Conservation (phyloP, 2,797 vertebrate genomes). For the Rhinichthys osculus region DNA sequence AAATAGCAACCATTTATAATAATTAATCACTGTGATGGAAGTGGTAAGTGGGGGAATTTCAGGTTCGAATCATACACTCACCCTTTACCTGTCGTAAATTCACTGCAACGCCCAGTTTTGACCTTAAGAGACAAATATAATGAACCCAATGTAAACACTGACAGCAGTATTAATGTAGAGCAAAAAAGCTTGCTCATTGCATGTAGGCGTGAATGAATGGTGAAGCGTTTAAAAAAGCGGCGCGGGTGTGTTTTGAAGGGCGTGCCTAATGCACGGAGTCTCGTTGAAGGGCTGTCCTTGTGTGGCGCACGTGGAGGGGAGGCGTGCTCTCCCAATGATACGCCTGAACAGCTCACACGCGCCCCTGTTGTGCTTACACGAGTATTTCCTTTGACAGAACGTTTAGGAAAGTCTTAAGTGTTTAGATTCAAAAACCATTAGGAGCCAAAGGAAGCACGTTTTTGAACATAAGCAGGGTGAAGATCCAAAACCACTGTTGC, state of each 20-base stretch:
- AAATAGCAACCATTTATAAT: neutral
- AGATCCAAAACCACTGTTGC: neutral
- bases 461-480: neutral
- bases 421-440: neutral
- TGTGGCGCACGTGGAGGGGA: slow-evolving; percentile 57
- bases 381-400: slow-evolving; percentile 15
- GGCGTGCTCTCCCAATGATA: slow-evolving; percentile 43
- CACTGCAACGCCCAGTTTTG: neutral
- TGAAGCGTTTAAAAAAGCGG: neutral
- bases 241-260: slow-evolving; percentile 38
- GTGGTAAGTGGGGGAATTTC: neutral
- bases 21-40: neutral
- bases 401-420: neutral
- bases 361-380: slow-evolving; percentile 24
- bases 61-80: neutral
- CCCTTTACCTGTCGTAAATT: neutral
- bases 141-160: neutral
- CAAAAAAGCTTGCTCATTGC: neutral
- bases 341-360: slow-evolving; percentile 18
- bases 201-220: neutral
- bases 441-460: neutral
- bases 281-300: slow-evolving; percentile 55
- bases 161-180: neutral
- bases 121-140: neutral
- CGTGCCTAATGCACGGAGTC: slow-evolving; percentile 37